Evolutionary conservation across 2,888 invertebrate genomes (phyloP).

Genomic region (Carcina quercana): DNA sequence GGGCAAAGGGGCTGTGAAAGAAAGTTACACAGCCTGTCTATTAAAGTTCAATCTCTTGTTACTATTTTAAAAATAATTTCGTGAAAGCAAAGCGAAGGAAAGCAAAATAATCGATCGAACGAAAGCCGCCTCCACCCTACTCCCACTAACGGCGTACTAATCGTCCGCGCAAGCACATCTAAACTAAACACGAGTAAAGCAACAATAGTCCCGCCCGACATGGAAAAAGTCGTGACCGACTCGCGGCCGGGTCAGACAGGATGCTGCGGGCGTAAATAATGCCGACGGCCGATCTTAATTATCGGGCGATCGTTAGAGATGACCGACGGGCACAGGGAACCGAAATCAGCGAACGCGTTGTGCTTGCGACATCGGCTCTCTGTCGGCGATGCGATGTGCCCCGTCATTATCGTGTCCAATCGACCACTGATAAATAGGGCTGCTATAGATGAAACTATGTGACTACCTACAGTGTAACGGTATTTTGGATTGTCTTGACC

Average conservation of each 20-base stretch:
- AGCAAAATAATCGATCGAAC: not conserved
- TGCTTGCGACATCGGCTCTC: constrained; percentile 54
- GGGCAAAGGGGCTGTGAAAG: too few relatives aligned
- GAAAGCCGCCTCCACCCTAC: constrained; percentile 6
- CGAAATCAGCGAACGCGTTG: constrained; percentile 58
- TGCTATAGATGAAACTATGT: too few relatives aligned
- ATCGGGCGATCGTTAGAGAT: constrained; percentile 71
- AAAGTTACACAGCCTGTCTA: too few relatives aligned
- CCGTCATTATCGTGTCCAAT: constrained; percentile 54
- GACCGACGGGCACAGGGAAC: constrained; percentile 49
- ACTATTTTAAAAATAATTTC: too few relatives aligned
- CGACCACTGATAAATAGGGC: constrained; percentile 59
- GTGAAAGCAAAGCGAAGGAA: too few relatives aligned
- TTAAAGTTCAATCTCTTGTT: too few relatives aligned
- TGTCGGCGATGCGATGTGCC: constrained; percentile 35
- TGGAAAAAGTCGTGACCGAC: constrained; percentile 68
- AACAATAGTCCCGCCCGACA: constrained; percentile 60
- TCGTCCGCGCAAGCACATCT: constrained; percentile 28
- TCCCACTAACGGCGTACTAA: constrained; percentile 22
- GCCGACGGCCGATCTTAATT: constrained; percentile 69
- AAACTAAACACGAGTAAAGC: constrained; percentile 48
- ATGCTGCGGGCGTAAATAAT: constrained; percentile 71
- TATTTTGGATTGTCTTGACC: too few relatives aligned
- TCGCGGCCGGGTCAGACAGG: constrained; percentile 55
- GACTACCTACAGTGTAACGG: too few relatives aligned